Evolutionary conservation across 2,113 vertebrate genomes (phyloP).

Genomic region (Phrynosoma platyrhinos): DNA sequence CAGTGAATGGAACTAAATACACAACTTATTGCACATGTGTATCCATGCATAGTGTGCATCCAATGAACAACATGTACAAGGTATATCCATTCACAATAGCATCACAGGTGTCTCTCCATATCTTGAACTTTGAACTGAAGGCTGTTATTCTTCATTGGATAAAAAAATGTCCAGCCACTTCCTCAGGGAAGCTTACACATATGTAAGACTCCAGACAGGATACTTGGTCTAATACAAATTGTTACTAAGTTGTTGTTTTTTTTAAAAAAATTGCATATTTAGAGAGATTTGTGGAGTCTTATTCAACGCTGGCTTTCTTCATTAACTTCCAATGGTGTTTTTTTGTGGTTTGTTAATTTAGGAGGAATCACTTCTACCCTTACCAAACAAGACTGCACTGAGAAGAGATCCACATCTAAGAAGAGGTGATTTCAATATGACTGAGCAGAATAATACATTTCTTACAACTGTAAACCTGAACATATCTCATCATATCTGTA

Average conservation of each 20-base stretch:
- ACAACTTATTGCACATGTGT: no score
- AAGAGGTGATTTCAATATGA: neutral
- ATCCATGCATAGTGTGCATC: no score
- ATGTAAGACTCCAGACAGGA: no score
- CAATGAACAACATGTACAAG: no score
- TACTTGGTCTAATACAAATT: neutral
- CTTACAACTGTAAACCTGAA: neutral
- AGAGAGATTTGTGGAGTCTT: neutral
- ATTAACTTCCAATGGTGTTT: neutral
- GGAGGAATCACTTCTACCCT: neutral
- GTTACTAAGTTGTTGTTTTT: neutral
- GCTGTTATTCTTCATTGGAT: no score
- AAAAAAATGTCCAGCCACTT: no score
- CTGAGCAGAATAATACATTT: neutral
- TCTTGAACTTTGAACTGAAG: no score
- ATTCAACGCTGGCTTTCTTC: neutral
- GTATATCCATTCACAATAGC: no score
- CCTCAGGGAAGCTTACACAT: no score
- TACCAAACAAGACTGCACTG: neutral
- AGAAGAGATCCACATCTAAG: neutral
- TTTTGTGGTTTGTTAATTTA: neutral
- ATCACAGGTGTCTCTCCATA: no score
- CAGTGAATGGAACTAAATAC: no score
- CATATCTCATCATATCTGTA: neutral
- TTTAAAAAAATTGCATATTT: neutral